Evolutionary conservation across 2,797 vertebrate genomes (phyloP).

Genomic region (Orientallactaga sibirica): DNA sequence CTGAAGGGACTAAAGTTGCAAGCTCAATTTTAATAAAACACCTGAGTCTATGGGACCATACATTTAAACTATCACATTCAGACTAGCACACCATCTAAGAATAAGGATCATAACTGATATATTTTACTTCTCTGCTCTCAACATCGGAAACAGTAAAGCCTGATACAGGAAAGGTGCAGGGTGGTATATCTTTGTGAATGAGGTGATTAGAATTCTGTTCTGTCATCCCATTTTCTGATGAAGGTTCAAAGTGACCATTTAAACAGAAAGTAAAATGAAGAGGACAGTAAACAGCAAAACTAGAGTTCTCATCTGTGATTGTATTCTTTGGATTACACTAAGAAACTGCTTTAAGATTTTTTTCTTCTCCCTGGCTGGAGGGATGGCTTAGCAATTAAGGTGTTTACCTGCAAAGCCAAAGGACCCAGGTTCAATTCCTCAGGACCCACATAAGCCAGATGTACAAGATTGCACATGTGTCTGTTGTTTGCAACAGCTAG

Average conservation of each 20-base stretch:
- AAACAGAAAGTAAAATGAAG: conserved; percentile 54
- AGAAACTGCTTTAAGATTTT: conserved; percentile 16
- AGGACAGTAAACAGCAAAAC: conserved; percentile 53
- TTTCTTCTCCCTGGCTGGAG: no score
- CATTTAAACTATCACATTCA: no score
- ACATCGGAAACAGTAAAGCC: conserved; percentile 8
- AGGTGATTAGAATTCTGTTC: conserved; percentile 39
- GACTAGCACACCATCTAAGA: background rate
- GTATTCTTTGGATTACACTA: conserved; percentile 1
- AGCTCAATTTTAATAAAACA: no score
- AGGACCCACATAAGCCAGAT: no score
- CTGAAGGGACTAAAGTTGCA: no score
- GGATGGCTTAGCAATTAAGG: no score
- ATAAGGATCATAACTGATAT: background rate
- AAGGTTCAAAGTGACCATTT: background rate
- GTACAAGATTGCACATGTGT: no score
- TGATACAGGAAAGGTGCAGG: background rate
- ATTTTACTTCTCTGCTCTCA: background rate
- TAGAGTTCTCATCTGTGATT: conserved; percentile 11
- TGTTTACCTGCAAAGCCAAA: no score
- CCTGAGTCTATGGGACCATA: no score
- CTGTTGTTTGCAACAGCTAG: no score
- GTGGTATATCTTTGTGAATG: conserved; percentile 25
- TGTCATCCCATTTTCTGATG: conserved; percentile 5
- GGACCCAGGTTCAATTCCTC: no score